Base-by-base conservation (phyloP, 35 echinoderm and acorn worm genomes). In the Apostichopus japonicus region DNA sequence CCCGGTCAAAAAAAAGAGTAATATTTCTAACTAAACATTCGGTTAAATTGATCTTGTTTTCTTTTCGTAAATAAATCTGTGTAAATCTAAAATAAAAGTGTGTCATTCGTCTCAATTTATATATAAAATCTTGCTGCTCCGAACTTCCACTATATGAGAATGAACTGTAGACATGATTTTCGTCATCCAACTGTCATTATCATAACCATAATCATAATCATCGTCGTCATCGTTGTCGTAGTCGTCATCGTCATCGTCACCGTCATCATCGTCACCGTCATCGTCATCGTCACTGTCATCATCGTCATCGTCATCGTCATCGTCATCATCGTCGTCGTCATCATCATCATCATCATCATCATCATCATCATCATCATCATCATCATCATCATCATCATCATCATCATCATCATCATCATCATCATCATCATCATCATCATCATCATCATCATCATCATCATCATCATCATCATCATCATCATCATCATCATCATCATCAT, bases 341-440 rank as follows among this genome's bases (percentile, higher is more conserved):
- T 10, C 63, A 17, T 8, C 63, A 67, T 1, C 63, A 67, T 87
- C 83, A 57, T 86, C 25, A 57, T 86, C 9, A 22, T 55, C 54
- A 86, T 54, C 54, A 53, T 57, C 25, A 86, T 56, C 6, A 86
- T 15, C 83, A 86, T 56, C 83, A 86, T 86, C 83, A 86, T 86
- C 6, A 86, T 86, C 83, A 86, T 52, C 83, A 86, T 86, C 83
- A 86, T 86, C 83, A 59, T 86, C 83, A 86, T 86, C 6, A 56
- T 51, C 83, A 86, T 86, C 54, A 33, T 86, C 6, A 86, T 86
- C 83, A 86, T 86, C 83, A 86, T 56, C 4, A 86, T 11, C 83
- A 86, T 86, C 83, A 59, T 86, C 54, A 59, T 33, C 83, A 3
- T 65, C 62, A 3, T 16, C 62, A 16, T 4, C 62, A 65, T 4